Conservation (phyloP, 2,888 invertebrate genomes). For the Caenorhabditis becei region DNA sequence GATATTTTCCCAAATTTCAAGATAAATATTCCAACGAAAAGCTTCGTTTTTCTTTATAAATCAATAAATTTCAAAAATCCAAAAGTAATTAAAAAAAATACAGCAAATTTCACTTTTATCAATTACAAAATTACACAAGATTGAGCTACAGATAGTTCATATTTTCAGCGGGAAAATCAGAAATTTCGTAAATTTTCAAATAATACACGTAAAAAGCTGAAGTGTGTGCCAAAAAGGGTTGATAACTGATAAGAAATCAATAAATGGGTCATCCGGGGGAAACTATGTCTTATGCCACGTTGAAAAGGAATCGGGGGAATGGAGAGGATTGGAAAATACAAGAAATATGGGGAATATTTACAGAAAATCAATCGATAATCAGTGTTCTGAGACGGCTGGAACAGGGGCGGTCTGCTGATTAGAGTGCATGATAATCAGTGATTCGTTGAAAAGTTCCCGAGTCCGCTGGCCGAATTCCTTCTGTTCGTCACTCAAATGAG, state of each 20-base stretch:
- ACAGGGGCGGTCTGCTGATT: not conserved
- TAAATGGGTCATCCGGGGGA: not conserved
- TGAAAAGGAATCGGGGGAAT: conserved; percentile 14
- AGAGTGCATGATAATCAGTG: conserved; percentile 41
- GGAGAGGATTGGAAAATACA: too few relatives aligned
- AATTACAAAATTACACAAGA: too few relatives aligned
- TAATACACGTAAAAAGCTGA: conserved; percentile 21
- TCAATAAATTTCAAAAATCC: not conserved
- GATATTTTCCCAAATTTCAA: not conserved
- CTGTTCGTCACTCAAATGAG: conserved; percentile 41
- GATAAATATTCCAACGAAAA: conserved; percentile 16
- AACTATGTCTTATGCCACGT: conserved; percentile 9
- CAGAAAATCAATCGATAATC: conserved; percentile 12
- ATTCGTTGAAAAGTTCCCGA: conserved; percentile 41
- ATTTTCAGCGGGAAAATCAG: too few relatives aligned
- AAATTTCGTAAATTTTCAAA: too few relatives aligned
- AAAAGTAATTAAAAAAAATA: too few relatives aligned
- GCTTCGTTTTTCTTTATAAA: not conserved
- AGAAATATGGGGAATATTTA: conserved; percentile 33
- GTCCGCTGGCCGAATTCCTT: conserved; percentile 20
- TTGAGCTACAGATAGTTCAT: too few relatives aligned
- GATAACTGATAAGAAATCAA: not conserved
- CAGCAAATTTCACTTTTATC: too few relatives aligned
- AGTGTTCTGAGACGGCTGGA: too few relatives aligned
- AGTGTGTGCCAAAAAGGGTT: not conserved